Conservation (phyloP, 2,888 invertebrate genomes). For the Globia sparganii region DNA sequence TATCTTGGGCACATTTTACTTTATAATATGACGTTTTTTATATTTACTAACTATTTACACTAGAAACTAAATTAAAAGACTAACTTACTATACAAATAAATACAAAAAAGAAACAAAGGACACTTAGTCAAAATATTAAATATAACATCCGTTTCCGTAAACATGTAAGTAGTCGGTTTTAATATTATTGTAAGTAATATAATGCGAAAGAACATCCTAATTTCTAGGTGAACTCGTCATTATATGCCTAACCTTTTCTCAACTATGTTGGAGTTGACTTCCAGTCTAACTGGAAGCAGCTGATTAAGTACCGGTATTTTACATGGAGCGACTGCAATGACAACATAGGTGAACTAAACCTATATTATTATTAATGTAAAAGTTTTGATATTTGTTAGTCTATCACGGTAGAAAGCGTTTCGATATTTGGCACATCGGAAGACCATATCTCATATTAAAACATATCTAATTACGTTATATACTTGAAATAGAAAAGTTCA, state of each 20-base stretch:
- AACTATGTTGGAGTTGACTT: too few species aligned
- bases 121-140: background rate
- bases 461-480: too few species aligned
- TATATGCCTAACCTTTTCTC: background rate
- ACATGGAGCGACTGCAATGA: background rate
- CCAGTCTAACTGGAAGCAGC: too few species aligned
- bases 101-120: too few species aligned
- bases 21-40: too few species aligned
- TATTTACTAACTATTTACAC: too few species aligned
- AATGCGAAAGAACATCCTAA: background rate
- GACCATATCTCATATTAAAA: background rate
- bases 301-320: background rate
- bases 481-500: background rate
- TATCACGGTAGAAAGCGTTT: background rate
- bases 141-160: background rate
- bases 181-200: background rate
- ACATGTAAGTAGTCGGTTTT: background rate
- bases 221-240: background rate
- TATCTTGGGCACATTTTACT: too few species aligned
- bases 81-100: too few species aligned
- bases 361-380: background rate
- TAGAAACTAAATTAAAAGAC: too few species aligned
- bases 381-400: background rate
- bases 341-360: background rate
- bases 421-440: background rate